These are phyloP conservation scores for Ericerus pela DNA, from an alignment of 1,140 invertebrate species.

Conservation along the genomic window DNA sequence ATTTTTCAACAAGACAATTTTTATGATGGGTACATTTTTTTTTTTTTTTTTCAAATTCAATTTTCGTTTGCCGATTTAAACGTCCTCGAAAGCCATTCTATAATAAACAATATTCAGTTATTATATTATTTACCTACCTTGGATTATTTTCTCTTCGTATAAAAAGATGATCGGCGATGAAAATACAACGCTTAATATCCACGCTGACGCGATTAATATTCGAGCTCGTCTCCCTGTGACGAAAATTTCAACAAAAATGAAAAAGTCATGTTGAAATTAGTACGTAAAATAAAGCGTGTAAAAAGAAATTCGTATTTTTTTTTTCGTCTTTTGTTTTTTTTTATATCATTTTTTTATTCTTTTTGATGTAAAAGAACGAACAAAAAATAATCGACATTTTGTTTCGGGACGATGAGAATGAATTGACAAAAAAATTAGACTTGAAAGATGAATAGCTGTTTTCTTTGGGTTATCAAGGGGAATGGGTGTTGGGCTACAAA, in stretches of 20 bases:
- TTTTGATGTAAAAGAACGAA: neutral
- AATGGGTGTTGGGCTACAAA: too few relatives aligned
- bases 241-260: slow-evolving; percentile 1
- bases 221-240: slow-evolving; percentile 53
- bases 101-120: too few relatives aligned
- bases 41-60: too few relatives aligned
- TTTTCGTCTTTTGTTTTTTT: neutral
- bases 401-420: too few relatives aligned
- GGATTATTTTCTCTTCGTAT: slow-evolving; percentile 59
- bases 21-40: too few relatives aligned
- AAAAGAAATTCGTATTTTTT: too few relatives aligned
- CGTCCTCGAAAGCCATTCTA: too few relatives aligned
- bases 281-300: too few relatives aligned
- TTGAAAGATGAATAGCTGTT: neutral
- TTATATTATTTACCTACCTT: slow-evolving; percentile 38
- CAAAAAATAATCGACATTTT: neutral
- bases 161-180: slow-evolving; percentile 68
- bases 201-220: slow-evolving; percentile 59
- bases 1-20: too few relatives aligned
- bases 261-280: neutral
- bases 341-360: neutral
- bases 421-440: neutral
- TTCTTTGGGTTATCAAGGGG: too few relatives aligned
- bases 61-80: too few relatives aligned
- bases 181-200: slow-evolving; percentile 68